Base-by-base conservation (phyloP, 2,113 vertebrate genomes). In the Psittacula cyanocephala region DNA sequence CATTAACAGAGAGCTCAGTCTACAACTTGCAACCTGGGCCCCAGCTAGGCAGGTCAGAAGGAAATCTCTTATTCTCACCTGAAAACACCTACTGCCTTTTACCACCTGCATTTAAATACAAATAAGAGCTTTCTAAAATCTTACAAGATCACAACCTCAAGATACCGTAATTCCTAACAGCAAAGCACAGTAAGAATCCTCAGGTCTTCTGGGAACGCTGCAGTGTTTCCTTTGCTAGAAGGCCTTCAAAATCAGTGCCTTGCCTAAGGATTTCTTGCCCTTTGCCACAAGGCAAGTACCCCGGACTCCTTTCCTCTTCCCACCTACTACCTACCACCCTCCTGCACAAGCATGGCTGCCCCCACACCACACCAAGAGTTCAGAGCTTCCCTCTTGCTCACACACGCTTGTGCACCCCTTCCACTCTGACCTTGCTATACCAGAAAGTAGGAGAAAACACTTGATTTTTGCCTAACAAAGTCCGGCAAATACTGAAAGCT, bases 1-100 rank as follows among this genome's bases (percentile, higher is more conserved):
- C 6, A 39, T 3, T 52, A 88, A 14, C 0, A 0, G 29, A 12
- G 28, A 80, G 39, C 24, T 85, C 67, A 43, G 10, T 4, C 24
- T 43, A 25, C 52, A 43, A n/a, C 6, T 64, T 28, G 5, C 57
- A 2, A 5, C 10, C 35, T 2, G 4, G 11, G 17, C 55, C 43
- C 25, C 27, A 35, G 25, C 23, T 17, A 46, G 13, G 18, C 9
- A 43, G 31, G 57, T 89, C 81, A 23, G 89, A 10, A 53, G 41
- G 5, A 70, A 4, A 44, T 43, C 53, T 44, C 25, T 20, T 19
- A 50, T 18, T 62, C 68, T 69, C 43, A 52, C 59, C 47, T 27
- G 59, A 47, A 76, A 77, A 60, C 13, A 27, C 2, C 33, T 19
- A 8, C 24, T 5, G 12, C 55, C 28, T 78, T 70, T 33, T 31